Percentiles rank a stretch among this genome's conserved stretches.
These are phyloP conservation scores for Eulithis testata DNA, from an alignment of 2,888 invertebrate species.

Conservation along the genomic window DNA sequence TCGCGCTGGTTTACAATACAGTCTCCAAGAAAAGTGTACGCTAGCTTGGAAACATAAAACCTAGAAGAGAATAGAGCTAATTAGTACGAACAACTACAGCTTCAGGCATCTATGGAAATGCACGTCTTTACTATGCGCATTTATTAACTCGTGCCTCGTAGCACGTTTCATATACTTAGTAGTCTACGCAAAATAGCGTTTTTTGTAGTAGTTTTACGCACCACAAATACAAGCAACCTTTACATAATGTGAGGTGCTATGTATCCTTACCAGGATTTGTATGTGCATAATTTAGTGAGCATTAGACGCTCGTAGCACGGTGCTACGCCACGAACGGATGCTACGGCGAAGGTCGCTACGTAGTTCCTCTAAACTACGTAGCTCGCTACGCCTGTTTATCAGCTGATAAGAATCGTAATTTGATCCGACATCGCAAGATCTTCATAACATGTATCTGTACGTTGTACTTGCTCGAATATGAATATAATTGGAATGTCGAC, in stretches of 20 bases:
- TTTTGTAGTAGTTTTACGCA: constrained; percentile 23
- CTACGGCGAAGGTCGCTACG: background rate
- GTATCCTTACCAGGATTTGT: constrained; percentile 7
- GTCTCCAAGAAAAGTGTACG: background rate
- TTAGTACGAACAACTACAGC: constrained; percentile 16
- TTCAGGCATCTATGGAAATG: constrained; percentile 13
- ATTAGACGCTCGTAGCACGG: constrained; percentile 10
- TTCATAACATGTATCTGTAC: background rate
- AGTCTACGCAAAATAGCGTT: constrained; percentile 3
- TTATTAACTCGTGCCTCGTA: constrained; percentile 34
- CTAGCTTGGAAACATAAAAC: background rate
- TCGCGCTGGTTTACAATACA: background rate
- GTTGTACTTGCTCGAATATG: too few species aligned
- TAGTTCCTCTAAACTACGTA: background rate
- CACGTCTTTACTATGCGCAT: constrained; percentile 48
- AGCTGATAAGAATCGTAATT: constrained; percentile 5
- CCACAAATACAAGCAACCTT: constrained; percentile 15
- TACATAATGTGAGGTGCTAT: constrained; percentile 15
- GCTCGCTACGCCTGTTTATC: background rate
- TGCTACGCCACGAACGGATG: constrained; percentile 4
- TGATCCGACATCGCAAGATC: background rate
- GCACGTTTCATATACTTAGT: constrained; percentile 1
- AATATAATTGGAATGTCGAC: too few species aligned
- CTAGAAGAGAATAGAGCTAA: constrained; percentile 13
- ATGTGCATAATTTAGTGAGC: constrained; percentile 3